Conservation (phyloP, 2,888 invertebrate species). For the Ectemnius cavifrons region DNA sequence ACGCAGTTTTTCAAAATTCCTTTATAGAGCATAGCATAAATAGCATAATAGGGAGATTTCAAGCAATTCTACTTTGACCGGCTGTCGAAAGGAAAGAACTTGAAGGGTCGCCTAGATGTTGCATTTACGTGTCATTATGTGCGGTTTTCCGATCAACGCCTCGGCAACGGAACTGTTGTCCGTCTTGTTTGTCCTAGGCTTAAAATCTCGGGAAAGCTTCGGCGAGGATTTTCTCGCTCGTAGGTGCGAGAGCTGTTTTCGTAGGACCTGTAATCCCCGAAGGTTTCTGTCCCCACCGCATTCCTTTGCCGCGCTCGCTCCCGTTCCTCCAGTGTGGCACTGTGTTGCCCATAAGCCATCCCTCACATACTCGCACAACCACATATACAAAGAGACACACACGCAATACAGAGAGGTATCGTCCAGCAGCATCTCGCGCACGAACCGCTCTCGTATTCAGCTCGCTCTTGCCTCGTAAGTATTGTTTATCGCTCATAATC, state of each 20-base stretch:
- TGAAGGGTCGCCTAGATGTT: too few species aligned
- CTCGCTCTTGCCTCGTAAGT: conserved; percentile 33
- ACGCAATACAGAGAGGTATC: conserved; percentile 37
- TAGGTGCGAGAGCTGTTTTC: conserved; percentile 57
- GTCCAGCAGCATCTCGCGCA: conserved; percentile 42
- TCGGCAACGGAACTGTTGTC: too few species aligned
- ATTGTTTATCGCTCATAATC: conserved; percentile 69
- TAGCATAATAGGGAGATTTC: too few species aligned
- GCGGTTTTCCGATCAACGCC: too few species aligned
- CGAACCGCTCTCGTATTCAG: conserved; percentile 43
- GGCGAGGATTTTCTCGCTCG: conserved; percentile 22
- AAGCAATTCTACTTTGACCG: too few species aligned
- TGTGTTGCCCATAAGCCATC: too few species aligned
- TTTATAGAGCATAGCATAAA: too few species aligned
- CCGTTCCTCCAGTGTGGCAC: not conserved
- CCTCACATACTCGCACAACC: too few species aligned
- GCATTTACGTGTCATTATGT: too few species aligned
- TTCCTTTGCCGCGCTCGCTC: conserved; percentile 25
- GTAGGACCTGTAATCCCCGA: conserved; percentile 56
- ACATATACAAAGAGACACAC: too few species aligned
- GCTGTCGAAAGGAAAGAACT: too few species aligned
- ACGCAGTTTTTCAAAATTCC: too few species aligned
- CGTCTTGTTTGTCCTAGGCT: not conserved
- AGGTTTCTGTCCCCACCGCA: conserved; percentile 41
- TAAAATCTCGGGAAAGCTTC: conserved; percentile 12